Base-by-base conservation (phyloP, 1,140 invertebrate species). In the Doryteuthis pealeii region DNA sequence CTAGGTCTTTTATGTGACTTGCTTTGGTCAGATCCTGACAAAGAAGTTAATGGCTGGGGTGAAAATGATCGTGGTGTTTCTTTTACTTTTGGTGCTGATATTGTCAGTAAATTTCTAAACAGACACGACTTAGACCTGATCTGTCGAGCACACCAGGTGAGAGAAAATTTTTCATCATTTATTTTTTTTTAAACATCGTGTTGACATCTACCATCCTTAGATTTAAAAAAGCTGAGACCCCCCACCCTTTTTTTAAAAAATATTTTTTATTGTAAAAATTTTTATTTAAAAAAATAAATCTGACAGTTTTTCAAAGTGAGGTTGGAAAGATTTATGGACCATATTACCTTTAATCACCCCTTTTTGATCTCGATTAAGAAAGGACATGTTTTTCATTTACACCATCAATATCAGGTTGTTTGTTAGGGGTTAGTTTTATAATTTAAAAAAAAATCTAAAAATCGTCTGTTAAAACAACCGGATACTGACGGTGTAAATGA, bases 11-110 rank as follows among this genome's bases (percentile, higher is more conserved):
- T 99, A n/a, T 99, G 97, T 89, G 97, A 99, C 90, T 90, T 99
- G 78, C 90, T 99, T 32, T 99, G 97, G 97, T 99, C 96, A 14
- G 97, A 98, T 90, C 96, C 97, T 0, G 96, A 99, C 87, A 98
- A 92, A 79, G 90, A 90, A 73, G 88, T 90, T 22, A 85, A 86
- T 49, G 90, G 90, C 26, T 90, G 90, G 90, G 90, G 90, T 58
- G 90, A 90, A 77, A 90, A 90, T 83, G 90, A 90, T 76, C 82
- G 90, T n/a, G 90, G 90, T 18, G 90, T 91, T 26, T 90, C 90
- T 8, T 90, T 90, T 80, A 91, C 90, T 66, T 90, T 91, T 80
- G 90, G 90, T 49, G 84, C 85, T 10, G 88, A 90, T 82, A 88
- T 90, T 70, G 89, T 90, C 31, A 83, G 82, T 77, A 88, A 88